Evolutionary conservation across 2,888 invertebrate species (phyloP), one percentile per base, ranked within the genome.

Genomic region (Troides oblongomaculatus): DNA sequence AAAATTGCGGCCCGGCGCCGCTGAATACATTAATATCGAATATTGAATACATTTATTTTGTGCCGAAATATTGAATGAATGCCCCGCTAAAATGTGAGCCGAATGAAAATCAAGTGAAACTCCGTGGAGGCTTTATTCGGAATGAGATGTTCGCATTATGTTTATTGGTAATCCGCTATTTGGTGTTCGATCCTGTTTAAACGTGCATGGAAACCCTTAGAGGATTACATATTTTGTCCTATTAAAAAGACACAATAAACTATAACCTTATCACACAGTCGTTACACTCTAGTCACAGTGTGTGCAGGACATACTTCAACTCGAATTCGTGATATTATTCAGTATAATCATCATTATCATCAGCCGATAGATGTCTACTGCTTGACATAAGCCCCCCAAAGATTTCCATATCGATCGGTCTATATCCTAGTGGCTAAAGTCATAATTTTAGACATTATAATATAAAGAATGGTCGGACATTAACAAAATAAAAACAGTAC

Each of bases 21-120:
- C 81, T 89, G 90, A 89, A 92, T 92, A 91, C 90, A 86, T 92
- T 92, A 92, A 92, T 91, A 93, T 92, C 81, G 86, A 90, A 93
- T 92, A 93, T 92, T 90, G 89, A 90, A 91, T 92, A 90, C 90
- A 86, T 89, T 91, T 89, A 85, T 80, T 82, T 83, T 79, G 79
- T 81, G 85, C 89, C 85, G 83, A 66, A 88, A 90, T 89, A 88
- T 89, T 81, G 81, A 88, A 88, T 90, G 89, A 88, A 85, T 84
- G 82, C 80, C 79, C 78, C 78, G 82, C 79, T 80, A 85, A 86
- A 88, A 85, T 84, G 85, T 76, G 81, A 78, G 75, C 76, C 81
- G 83, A 82, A 86, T 85, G 82, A 78, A 84, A 87, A 84, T 86
- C 84, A 84, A 80, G 82, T 81, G 80, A 79, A 83, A 83, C 79